These are phyloP conservation scores for Agonum fuliginosum DNA, from an alignment of 2,888 invertebrate species.

Conservation along the genomic window DNA sequence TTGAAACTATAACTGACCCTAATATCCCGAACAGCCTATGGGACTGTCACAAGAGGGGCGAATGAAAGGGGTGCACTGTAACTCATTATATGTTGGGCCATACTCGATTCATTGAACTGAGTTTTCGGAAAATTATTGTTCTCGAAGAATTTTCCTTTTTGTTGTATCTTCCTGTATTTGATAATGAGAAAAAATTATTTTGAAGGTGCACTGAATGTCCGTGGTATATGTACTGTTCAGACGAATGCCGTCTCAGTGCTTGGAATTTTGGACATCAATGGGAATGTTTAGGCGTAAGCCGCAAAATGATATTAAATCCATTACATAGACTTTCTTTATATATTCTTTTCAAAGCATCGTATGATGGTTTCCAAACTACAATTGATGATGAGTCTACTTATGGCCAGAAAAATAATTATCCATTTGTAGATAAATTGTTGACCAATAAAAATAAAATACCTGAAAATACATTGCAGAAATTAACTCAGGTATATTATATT, in stretches of 20 bases:
- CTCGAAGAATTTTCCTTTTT: too few species aligned
- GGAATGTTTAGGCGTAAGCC: not conserved
- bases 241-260: not conserved
- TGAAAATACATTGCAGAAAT: not conserved
- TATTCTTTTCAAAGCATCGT: constrained; percentile 20
- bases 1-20: too few species aligned
- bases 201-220: constrained; percentile 6
- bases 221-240: constrained; percentile 3
- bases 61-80: too few species aligned
- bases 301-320: not conserved
- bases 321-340: not conserved
- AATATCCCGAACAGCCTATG: too few species aligned
- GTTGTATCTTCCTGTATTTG: too few species aligned
- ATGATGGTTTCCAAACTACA: constrained; percentile 24
- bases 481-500: not conserved
- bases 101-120: too few species aligned
- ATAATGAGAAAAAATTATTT: too few species aligned
- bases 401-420: constrained; percentile 33
- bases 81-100: too few species aligned
- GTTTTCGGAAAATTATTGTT: too few species aligned
- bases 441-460: constrained; percentile 1
- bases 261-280: constrained; percentile 17
- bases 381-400: constrained; percentile 9
- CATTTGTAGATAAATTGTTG: constrained; percentile 17
- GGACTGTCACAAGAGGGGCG: too few species aligned